phyloP scores from a whole-genome alignment of 2,888 invertebrate species.

The Agrenia bidenticulata region DNA sequence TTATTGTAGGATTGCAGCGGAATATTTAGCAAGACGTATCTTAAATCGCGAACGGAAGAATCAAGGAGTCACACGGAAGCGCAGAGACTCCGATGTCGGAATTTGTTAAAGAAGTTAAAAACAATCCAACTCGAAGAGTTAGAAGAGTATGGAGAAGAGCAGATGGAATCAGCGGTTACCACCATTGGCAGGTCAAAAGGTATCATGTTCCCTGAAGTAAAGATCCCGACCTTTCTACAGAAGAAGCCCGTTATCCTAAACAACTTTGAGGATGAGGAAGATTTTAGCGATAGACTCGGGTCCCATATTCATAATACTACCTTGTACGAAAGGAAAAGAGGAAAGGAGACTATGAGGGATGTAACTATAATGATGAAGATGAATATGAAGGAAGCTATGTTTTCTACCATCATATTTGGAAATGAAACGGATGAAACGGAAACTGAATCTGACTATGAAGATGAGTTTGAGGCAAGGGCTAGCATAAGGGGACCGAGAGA shows the following conservation, averaged over 20 bases:
- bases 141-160: conserved; percentile 10
- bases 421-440: conserved; percentile 10
- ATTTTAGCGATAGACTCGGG: not conserved
- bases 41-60: too few species aligned
- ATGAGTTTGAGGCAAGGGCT: not conserved
- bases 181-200: not conserved
- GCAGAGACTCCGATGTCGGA: not conserved
- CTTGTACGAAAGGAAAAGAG: not conserved
- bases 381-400: not conserved
- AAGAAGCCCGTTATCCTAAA: not conserved
- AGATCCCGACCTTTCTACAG: not conserved
- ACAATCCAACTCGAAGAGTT: conserved; percentile 3
- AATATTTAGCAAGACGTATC: too few species aligned
- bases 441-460: conserved; percentile 10
- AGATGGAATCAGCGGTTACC: not conserved
- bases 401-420: not conserved
- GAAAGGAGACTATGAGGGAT: not conserved
- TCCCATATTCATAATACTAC: not conserved
- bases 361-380: not conserved
- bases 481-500: not conserved
- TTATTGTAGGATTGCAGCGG: too few species aligned
- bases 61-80: not conserved
- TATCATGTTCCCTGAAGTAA: not conserved
- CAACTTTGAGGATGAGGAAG: not conserved
- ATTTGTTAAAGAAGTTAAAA: conserved; percentile 1